phyloP scores from a whole-genome alignment of 2,113 vertebrate genomes.

The Callopanchax toddi region DNA sequence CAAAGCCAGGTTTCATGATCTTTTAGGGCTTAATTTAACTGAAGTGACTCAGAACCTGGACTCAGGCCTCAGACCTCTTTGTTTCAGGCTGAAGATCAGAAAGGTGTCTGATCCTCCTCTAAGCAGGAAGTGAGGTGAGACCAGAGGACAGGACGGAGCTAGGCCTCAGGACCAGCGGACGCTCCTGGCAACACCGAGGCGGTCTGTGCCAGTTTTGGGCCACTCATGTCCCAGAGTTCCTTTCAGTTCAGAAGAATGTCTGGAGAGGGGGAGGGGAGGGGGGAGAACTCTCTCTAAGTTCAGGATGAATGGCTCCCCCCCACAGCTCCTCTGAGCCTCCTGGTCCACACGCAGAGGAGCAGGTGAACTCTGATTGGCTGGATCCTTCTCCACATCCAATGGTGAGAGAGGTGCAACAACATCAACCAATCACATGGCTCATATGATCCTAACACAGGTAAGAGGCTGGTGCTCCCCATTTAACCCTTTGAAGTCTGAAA shows the following conservation, averaged over 20 bases:
- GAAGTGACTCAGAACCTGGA: too few relatives aligned
- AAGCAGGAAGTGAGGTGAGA: conserved; percentile 79
- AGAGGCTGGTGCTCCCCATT: too few relatives aligned
- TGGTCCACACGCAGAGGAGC: conserved; percentile 25
- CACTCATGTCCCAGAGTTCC: conserved; percentile 72
- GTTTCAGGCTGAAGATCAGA: too few relatives aligned
- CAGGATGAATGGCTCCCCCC: conserved; percentile 73
- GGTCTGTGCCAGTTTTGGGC: conserved; percentile 77
- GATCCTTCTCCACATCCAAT: neutral
- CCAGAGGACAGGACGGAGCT: conserved; percentile 65
- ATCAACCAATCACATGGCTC: conserved; percentile 6
- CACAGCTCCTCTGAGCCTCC: conserved; percentile 10
- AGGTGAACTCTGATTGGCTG: conserved; percentile 25
- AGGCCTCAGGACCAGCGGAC: conserved; percentile 70
- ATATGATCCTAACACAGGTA: too few relatives aligned
- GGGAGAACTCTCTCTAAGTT: conserved; percentile 68
- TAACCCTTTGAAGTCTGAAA: too few relatives aligned
- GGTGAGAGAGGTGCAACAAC: neutral
- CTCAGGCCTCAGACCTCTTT: too few relatives aligned
- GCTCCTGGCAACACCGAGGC: conserved; percentile 76
- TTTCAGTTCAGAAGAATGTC: conserved; percentile 80
- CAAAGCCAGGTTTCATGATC: too few relatives aligned
- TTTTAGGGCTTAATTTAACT: too few relatives aligned
- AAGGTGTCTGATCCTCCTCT: conserved; percentile 37
- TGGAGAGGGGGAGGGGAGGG: conserved; percentile 44